Percentiles rank a stretch among this genome's conserved stretches.
These are phyloP conservation scores for Chrysocyon brachyurus DNA, from an alignment of 2,797 vertebrate species.

Conservation along the genomic window DNA sequence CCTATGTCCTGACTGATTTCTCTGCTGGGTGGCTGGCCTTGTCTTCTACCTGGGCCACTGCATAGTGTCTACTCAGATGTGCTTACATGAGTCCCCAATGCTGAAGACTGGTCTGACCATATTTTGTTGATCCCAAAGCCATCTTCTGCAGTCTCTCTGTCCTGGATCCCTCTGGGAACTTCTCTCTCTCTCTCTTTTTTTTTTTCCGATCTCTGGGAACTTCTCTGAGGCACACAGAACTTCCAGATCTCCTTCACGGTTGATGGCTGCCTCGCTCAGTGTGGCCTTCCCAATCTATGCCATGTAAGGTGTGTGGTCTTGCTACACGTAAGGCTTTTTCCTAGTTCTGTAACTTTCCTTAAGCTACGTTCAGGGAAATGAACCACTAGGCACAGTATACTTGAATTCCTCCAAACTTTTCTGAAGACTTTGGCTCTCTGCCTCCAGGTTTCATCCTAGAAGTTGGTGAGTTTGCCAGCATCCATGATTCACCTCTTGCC, in stretches of 20 bases:
- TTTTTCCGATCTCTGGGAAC: too few relatives aligned
- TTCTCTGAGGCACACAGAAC: neutral
- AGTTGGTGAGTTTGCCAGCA: neutral
- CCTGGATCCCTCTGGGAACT: too few relatives aligned
- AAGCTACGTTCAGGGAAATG: neutral
- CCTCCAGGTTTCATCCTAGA: neutral
- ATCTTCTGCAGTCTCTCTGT: neutral
- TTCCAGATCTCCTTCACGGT: neutral
- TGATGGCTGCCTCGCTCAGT: too few relatives aligned
- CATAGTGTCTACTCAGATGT: neutral
- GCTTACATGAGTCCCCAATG: neutral
- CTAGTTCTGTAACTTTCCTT: neutral
- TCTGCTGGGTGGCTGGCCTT: too few relatives aligned
- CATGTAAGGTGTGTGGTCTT: neutral
- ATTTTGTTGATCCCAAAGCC: neutral
- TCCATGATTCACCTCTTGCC: neutral
- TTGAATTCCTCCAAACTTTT: neutral
- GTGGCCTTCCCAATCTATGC: neutral
- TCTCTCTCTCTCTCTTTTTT: neutral
- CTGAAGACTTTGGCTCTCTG: neutral
- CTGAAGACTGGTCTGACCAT: neutral
- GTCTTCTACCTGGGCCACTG: neutral
- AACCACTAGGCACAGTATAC: neutral
- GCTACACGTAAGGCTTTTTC: neutral
- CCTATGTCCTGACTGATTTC: neutral